Conservation (phyloP, 2,888 invertebrate species). For the Smittia sp. region DNA sequence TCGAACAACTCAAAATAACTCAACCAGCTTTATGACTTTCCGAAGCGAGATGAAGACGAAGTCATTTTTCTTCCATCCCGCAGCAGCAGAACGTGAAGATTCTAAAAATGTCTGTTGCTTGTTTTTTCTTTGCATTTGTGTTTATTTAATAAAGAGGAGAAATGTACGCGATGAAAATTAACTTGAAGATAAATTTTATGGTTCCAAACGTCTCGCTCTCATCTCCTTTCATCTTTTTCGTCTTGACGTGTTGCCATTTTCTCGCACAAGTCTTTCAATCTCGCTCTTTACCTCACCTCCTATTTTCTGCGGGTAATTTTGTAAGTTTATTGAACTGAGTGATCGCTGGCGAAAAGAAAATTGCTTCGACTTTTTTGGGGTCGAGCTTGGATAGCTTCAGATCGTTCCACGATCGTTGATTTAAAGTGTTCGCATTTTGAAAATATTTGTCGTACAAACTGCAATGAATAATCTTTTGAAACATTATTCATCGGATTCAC, state of each 20-base stretch:
- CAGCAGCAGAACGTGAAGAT: not conserved
- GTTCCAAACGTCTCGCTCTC: not conserved
- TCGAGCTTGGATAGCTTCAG: too few relatives aligned
- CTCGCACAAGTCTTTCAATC: not conserved
- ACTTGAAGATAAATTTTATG: conserved; percentile 4
- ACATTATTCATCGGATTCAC: too few relatives aligned
- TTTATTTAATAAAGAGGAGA: conserved; percentile 18
- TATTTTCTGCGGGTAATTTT: not conserved
- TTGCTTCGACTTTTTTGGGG: not conserved
- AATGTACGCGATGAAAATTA: not conserved
- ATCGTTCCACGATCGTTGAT: not conserved
- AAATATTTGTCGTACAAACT: too few relatives aligned
- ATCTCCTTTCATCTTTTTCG: not conserved
- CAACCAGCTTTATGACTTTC: not conserved
- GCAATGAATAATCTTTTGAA: too few relatives aligned
- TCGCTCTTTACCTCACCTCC: not conserved
- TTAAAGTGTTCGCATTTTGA: not conserved
- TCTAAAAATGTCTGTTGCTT: conserved; percentile 13
- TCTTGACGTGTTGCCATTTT: not conserved
- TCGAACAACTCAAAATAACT: too few relatives aligned
- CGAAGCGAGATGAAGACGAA: not conserved
- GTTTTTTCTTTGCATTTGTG: conserved; percentile 14
- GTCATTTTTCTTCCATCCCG: too few relatives aligned
- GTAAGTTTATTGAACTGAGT: conserved; percentile 27
- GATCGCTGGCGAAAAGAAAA: not conserved